Evolutionary conservation across 2,113 vertebrate genomes (phyloP), one percentile per base, ranked within the genome.

Genomic region (Mirounga angustirostris): DNA sequence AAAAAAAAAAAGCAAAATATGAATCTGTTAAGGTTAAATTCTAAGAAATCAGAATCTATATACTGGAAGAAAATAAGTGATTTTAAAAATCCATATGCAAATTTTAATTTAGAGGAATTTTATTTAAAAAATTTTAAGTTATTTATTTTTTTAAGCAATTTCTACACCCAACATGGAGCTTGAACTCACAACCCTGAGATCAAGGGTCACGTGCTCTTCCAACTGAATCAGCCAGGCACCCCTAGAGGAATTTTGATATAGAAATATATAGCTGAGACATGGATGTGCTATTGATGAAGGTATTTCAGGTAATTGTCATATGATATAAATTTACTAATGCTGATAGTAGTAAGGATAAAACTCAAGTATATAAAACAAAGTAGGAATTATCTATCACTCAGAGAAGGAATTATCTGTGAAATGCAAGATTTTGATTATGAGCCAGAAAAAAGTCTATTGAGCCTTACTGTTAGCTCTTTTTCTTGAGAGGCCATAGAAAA

Each of bases 21-120:
- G 33, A 93, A 43, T 84, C 54, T 78, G n/a, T 91, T 79, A 78
- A 69, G 59, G 36, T 76, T 61, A 91, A 86, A 93, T 50, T 61
- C 40, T 89, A 95, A 89, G 40, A 85, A 92, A 92, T 73, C n/a
- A 79, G 28, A 88, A 80, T 52, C 8, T 43, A 61, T 19, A 13
- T 22, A 33, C 58, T 93, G 16, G 43, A 96, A 74, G 18, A 89
- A 97, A 52, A 40, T 46, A 89, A 33, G 9, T 9, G 15, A 92
- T 82, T 94, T 92, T 46, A 83, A 78, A 94, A 91, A 43, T 61
- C 52, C 89, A 40, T 67, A 73, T 26, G 61, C 24, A 92, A 58
- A 82, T 36, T 89, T 91, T 94, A 85, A 88, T 50, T 81, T 65
- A 78, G 73, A 24, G 63, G 46, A 85, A 73, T 59, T 76, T 61